A percentile compares a stretch with the other conserved stretches of the same genome.
Conservation (phyloP, 2,113 vertebrate species). For the Dolichotis patagonum region DNA sequence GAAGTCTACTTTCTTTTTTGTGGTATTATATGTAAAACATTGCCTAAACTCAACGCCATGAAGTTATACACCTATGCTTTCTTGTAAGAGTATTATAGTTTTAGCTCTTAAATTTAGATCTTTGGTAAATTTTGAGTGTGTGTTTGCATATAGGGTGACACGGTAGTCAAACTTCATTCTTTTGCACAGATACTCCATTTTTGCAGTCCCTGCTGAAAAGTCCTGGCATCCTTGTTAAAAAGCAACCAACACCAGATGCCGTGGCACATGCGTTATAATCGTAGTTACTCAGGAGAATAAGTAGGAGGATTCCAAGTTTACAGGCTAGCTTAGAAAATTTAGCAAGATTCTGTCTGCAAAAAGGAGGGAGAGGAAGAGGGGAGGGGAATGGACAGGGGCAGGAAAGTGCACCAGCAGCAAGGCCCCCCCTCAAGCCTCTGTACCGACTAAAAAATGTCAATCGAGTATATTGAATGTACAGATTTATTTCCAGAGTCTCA, state of each 20-base stretch:
- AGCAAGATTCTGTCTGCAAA: not conserved
- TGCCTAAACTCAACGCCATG: not conserved
- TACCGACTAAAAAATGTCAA: not conserved
- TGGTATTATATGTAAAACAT: not conserved
- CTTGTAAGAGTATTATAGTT: not conserved
- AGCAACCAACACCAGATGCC: not conserved
- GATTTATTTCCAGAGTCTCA: not conserved
- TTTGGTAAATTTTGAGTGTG: not conserved
- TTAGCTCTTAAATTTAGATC: not conserved
- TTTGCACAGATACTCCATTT: not conserved
- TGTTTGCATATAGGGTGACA: not conserved
- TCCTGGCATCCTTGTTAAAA: not conserved
- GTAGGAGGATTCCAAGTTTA: not conserved
- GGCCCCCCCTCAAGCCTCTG: not conserved
- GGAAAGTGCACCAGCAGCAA: not conserved
- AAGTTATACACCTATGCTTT: not conserved
- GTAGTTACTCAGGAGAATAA: not conserved
- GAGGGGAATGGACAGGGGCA: not conserved
- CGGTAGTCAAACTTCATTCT: not conserved
- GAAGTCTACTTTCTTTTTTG: not conserved
- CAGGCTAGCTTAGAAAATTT: not conserved
- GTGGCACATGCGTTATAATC: not conserved
- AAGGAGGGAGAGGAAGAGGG: not conserved
- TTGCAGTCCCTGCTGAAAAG: not conserved
- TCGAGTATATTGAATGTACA: not conserved